Evolutionary conservation across 2,888 invertebrate species (phyloP).

Genomic region (Plusia festucae): DNA sequence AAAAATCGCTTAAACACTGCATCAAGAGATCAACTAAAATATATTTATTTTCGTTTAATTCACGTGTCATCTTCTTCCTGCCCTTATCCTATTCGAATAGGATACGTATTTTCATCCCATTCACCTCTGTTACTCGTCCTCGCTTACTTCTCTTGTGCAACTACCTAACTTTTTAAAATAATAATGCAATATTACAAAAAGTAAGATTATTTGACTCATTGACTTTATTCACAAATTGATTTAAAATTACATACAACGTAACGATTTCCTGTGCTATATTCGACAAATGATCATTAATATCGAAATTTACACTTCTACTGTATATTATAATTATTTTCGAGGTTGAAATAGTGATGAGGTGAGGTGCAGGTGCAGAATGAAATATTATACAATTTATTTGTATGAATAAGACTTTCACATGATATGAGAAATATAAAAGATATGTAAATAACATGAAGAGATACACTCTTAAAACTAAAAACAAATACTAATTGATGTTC

Average conservation of each 20-base stretch:
- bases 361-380: constrained; percentile 11
- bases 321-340: constrained; percentile 8
- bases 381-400: background rate
- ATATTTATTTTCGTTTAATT: constrained; percentile 12
- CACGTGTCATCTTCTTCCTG: too few relatives aligned
- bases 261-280: constrained; percentile 30
- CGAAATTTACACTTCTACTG: constrained; percentile 8
- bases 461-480: too few relatives aligned
- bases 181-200: constrained; percentile 8
- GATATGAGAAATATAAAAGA: background rate
- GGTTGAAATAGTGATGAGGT: background rate
- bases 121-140: too few relatives aligned
- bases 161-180: constrained; percentile 6
- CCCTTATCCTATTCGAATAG: too few relatives aligned
- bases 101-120: too few relatives aligned
- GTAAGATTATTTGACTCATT: constrained; percentile 15
- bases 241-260: constrained; percentile 22
- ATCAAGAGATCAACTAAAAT: too few relatives aligned
- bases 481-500: too few relatives aligned
- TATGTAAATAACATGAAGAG: background rate
- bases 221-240: constrained; percentile 25
- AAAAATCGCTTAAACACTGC: background rate
- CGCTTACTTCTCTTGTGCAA: constrained; percentile 12
- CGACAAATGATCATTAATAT: constrained; percentile 20
- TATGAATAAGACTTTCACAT: background rate